A percentile compares a stretch with the other conserved stretches of the same genome.
phyloP scores from a whole-genome alignment of 2,888 invertebrate genomes.

The Urechis unicinctus region DNA sequence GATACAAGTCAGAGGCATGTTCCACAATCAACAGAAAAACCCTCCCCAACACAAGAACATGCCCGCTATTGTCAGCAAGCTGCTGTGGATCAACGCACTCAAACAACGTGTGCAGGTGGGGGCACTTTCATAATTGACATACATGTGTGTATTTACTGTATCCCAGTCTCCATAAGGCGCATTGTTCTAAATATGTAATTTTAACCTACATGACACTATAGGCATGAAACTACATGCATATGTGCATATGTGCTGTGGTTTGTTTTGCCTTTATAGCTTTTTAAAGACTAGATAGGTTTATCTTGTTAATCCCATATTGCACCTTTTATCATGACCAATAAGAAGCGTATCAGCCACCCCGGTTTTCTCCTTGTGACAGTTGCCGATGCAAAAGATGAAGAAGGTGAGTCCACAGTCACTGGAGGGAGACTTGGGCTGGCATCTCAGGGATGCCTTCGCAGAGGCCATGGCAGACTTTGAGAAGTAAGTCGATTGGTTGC shows the following conservation, averaged over 20 bases:
- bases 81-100: constrained; percentile 45
- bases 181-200: too few species aligned
- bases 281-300: too few species aligned
- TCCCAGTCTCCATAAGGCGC: too few species aligned
- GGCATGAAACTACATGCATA: too few species aligned
- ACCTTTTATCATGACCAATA: too few species aligned
- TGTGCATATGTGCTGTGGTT: too few species aligned
- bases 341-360: too few species aligned
- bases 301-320: too few species aligned
- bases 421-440: constrained; percentile 46
- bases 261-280: too few species aligned
- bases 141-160: too few species aligned
- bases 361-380: too few species aligned
- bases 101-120: constrained; percentile 40
- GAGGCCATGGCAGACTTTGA: constrained; percentile 38
- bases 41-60: constrained; percentile 43
- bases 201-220: too few species aligned
- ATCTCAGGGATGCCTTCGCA: constrained; percentile 41
- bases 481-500: constrained; percentile 23
- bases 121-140: not conserved
- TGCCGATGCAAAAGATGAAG: constrained; percentile 45
- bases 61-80: constrained; percentile 44
- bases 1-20: constrained; percentile 37
- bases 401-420: constrained; percentile 43
- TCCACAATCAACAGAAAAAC: constrained; percentile 26